Conservation (phyloP, 1,140 invertebrate genomes). For the Dryas iulia region DNA sequence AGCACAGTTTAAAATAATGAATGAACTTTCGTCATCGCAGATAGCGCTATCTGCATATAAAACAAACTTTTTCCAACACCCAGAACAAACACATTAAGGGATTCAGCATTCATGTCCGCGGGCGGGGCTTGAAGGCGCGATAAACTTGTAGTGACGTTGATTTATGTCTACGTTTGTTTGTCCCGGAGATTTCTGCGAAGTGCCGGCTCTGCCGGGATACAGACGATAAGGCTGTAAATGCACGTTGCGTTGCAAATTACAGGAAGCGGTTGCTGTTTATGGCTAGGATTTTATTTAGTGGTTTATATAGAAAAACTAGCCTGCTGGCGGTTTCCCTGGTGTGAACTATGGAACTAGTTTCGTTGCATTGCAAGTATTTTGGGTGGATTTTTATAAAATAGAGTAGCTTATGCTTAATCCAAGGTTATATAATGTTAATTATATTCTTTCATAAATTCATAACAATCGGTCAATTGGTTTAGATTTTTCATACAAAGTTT, state of each 20-base stretch:
- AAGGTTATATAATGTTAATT: no score
- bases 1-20: conserved; percentile 44
- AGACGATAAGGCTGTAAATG: conserved; percentile 62
- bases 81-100: conserved; percentile 65
- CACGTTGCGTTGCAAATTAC: conserved; percentile 61
- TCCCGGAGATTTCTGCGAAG: conserved; percentile 51
- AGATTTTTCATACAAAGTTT: no score
- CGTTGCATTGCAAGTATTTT: no score
- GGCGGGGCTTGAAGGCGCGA: conserved; percentile 58
- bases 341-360: no score
- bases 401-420: no score
- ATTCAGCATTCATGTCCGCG: conserved; percentile 48
- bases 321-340: no score
- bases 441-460: no score
- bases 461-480: no score
- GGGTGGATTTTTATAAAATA: no score
- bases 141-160: conserved; percentile 67
- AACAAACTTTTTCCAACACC: conserved; percentile 37
- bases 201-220: conserved; percentile 50
- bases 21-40: conserved; percentile 37
- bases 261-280: conserved; percentile 49
- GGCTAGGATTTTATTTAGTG: conserved; percentile 25
- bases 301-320: no score
- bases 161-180: conserved; percentile 70
- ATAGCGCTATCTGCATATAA: conserved; percentile 39